Base-by-base conservation (phyloP, 1,140 invertebrate species). In the Trachymyrmex septentrionalis region DNA sequence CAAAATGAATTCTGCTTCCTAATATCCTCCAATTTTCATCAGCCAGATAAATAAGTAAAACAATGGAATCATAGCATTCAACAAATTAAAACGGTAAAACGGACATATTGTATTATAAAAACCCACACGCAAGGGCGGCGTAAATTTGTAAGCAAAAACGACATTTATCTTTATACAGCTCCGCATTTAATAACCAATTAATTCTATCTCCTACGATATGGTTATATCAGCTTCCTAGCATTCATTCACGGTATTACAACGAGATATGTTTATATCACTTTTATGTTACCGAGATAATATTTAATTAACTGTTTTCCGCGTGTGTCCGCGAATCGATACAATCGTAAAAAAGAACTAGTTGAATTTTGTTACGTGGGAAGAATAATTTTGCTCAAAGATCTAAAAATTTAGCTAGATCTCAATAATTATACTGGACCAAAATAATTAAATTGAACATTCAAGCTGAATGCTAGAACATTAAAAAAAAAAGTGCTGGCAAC, bases 71-170 rank as follows among this genome's bases (percentile, higher is more conserved):
- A 3, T 12, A 73, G 27, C 6, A 55, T 4, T 44, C 1, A 44
- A 5, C 12, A 73, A 61, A 63, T 77, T 63, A 77, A 44, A 77
- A 14, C n/a, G 21, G 48, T n/a, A 38, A 81, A 5, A 69, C 2
- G 9, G 10, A 53, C 27, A 14, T 59, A 59, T 76, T 53, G n/a
- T 44, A 59, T 76, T 76, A 44, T 57, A 24, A 59, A 38, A 59
- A 44, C 19, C 16, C 2, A 4, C n/a, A 77, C 3, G 21, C 21
- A 16, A 27, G 5, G 2, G 4, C 24, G 10, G 19, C 16, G 63
- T 44, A 64, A 64, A 77, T 44, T 14, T 38, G 38, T 7, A 21
- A 19, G 12, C 50, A 12, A 14, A 57, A 38, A 55, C 21, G 7
- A 44, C 19, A 30, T 48, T 76, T 38, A 57, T 34, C 53, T 55